A percentile compares a stretch with the other conserved stretches of the same genome.
phyloP scores from a whole-genome alignment of 92 coral and sea anemone genomes.

The Porites cylindrica region DNA sequence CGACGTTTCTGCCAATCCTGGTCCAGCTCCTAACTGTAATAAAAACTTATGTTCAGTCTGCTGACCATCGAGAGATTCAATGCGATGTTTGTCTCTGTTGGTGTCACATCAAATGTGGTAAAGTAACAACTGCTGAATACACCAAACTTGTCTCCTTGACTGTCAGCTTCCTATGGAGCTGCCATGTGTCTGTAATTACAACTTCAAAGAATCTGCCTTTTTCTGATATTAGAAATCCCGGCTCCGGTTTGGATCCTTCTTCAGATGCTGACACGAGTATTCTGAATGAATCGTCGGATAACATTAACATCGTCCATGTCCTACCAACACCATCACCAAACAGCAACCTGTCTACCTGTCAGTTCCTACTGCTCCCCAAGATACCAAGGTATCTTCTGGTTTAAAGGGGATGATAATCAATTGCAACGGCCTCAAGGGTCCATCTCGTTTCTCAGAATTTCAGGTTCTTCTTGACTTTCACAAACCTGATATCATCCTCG shows the following conservation, averaged over 20 bases:
- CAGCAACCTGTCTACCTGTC: constrained; percentile 1
- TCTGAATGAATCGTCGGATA: neutral
- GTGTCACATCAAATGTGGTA: neutral
- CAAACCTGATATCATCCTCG: constrained; percentile 50
- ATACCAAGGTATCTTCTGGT: constrained; percentile 6
- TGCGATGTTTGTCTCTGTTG: no score
- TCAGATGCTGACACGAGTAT: constrained; percentile 2
- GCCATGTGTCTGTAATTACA: neutral
- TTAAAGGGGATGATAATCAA: constrained; percentile 59
- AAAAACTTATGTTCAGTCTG: no score
- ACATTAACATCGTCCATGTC: constrained; percentile 1
- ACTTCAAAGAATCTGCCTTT: constrained; percentile 7
- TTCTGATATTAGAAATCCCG: neutral
- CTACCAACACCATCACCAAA: constrained; percentile 5
- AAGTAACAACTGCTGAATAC: neutral
- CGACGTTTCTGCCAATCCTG: constrained; percentile 26
- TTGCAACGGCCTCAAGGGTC: constrained; percentile 59
- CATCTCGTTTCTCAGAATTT: constrained; percentile 36
- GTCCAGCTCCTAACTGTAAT: constrained; percentile 8
- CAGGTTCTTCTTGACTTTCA: neutral
- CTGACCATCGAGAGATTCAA: no score
- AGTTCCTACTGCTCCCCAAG: no score
- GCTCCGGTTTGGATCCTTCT: neutral
- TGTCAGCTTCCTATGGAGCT: constrained; percentile 11
- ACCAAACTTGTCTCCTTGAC: constrained; percentile 2